Evolutionary conservation across 2,888 invertebrate genomes (phyloP), one percentile per base, ranked within the genome.

Genomic region (Pedicia rivosa): DNA sequence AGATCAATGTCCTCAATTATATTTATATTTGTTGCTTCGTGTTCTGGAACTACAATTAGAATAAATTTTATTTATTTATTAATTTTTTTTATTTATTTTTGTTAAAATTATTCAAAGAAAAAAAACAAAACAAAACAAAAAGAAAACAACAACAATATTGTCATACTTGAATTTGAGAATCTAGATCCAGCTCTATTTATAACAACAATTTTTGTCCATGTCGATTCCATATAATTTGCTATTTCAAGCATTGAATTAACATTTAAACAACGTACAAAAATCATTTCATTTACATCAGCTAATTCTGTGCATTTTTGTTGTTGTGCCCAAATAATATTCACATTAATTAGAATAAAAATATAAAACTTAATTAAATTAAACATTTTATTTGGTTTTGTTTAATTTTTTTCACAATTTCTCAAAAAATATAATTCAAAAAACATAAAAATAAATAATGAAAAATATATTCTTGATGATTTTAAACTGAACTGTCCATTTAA

Each of bases 1-100:
- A 59, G 35, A 40, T 59, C 53, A 19, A 59, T 39, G 1, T 39
- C 20, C 27, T 39, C 43, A 14, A 46, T 29, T 28, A 36, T 12
- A 38, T 37, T 20, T n/a, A 54, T 17, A 13, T 39, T 40, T 10
- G 31, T 19, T 16, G 47, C 40, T n/a, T 27, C 38, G 10, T 32
- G 39, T 13, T 35, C 50, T 48, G 9, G 24, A 16, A 20, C 12
- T n/a, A n/a, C n/a, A 8, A 10, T 20, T 5, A 22, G 5, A 22
- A 22, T 7, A 7, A 5, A 7, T 22, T 7, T 22, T 22, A 22
- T 22, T 22, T 22, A 22, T 22, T 22, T n/a, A n/a, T n/a, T n/a
- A n/a, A n/a, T n/a, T n/a, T n/a, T n/a, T n/a, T n/a, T n/a, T n/a
- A n/a, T n/a, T n/a, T n/a, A n/a, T n/a, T n/a, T n/a, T n/a, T n/a